These are phyloP conservation scores for Taeniopygia guttata DNA, from an alignment of 2,797 vertebrate species.

Conservation along the genomic window DNA sequence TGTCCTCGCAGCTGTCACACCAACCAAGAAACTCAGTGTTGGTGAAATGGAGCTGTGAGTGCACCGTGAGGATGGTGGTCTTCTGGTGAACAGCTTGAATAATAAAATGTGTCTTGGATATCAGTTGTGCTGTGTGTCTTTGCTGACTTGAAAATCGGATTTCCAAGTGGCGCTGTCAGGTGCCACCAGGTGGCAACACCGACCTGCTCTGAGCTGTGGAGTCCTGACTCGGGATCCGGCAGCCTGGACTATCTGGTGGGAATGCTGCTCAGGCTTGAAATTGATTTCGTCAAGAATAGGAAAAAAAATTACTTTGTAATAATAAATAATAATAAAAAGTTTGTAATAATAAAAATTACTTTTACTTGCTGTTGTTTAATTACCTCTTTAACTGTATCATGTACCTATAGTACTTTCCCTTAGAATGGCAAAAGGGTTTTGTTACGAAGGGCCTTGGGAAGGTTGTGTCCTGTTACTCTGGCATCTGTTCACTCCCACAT, in stretches of 20 bases:
- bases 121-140: background rate
- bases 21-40: too few relatives aligned
- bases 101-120: background rate
- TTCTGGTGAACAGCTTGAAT: background rate
- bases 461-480: background rate
- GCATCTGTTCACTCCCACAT: background rate
- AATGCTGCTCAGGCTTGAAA: background rate
- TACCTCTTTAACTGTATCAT: background rate
- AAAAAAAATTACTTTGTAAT: background rate
- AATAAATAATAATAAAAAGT: too few relatives aligned
- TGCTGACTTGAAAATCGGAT: background rate
- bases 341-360: too few relatives aligned
- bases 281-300: background rate
- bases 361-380: background rate
- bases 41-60: background rate
- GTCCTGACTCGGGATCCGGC: too few relatives aligned
- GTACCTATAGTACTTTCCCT: background rate
- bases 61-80: background rate
- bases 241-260: accelerated
- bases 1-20: background rate
- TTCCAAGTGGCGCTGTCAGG: accelerated
- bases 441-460: background rate
- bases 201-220: background rate
- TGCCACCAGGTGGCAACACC: slow-evolving; percentile 46
- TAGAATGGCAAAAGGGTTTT: background rate